Evolutionary conservation across 2,888 invertebrate genomes (phyloP).

Genomic region (Nipponacmea schrenckii): DNA sequence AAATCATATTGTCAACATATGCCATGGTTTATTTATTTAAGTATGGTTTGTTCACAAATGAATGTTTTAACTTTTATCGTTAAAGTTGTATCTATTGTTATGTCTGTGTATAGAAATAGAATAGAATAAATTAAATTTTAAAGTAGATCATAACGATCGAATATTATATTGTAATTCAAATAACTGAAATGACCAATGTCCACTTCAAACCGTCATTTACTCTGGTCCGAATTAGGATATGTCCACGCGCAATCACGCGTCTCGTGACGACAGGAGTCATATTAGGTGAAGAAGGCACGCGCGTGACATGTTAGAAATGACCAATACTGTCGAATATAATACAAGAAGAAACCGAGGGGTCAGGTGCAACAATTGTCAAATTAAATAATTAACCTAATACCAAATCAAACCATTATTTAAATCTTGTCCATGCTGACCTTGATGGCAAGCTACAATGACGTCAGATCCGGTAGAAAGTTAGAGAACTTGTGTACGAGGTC

Average conservation of each 20-base stretch:
- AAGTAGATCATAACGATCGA: too few species aligned
- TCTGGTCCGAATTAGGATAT: not conserved
- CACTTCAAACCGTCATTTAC: too few species aligned
- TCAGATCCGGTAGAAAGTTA: conserved; percentile 2
- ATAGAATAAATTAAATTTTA: too few species aligned
- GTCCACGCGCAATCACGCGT: not conserved
- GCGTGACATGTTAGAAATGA: not conserved
- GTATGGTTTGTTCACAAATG: too few species aligned
- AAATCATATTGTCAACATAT: too few species aligned
- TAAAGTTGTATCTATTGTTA: too few species aligned
- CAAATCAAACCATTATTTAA: not conserved
- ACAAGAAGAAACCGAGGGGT: not conserved
- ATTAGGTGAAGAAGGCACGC: not conserved
- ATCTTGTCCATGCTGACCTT: not conserved
- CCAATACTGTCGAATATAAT: not conserved
- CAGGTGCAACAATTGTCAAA: not conserved
- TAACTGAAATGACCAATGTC: too few species aligned
- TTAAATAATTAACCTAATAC: conserved; percentile 5
- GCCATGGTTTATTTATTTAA: too few species aligned
- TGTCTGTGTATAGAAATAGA: too few species aligned
- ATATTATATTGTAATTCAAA: too few species aligned
- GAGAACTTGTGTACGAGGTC: too few species aligned
- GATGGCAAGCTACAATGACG: conserved; percentile 2
- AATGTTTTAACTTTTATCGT: too few species aligned
- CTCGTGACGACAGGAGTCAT: not conserved